Base-by-base conservation (phyloP, 2,797 vertebrate species). In the Parotocinclus haroldoi region DNA sequence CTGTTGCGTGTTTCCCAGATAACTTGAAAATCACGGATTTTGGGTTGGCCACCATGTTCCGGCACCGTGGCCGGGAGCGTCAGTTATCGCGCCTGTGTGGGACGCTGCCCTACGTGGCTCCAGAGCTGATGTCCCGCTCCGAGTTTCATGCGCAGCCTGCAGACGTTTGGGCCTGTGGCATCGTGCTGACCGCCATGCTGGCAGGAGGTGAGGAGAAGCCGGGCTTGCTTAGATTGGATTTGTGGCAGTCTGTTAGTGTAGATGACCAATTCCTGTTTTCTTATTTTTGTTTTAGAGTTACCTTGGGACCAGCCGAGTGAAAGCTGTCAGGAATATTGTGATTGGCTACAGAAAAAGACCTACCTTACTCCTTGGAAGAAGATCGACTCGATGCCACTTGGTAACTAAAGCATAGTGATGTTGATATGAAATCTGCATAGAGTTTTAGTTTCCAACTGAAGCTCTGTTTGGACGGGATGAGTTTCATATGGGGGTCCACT, bases 21-120 rank as follows among this genome's bases (percentile, higher is more conserved):
- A 95, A 93, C 76, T 83, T 99, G 73, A 99, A 99, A 82, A 93
- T 99, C 78, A 93, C 95, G 0, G 96, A 98, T 77, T 98, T 98
- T 3, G 96, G 96, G 1, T 75, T 99, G 84, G 79, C 98, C 71
- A 68, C 96, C 83, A 76, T 92, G 85, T 92, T 91, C 84, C 90
- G 87, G 10, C 94, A 96, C 78, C 93, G 93, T 60, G 93, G 94
- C 11, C 84, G 89, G 0, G 95, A 98, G 79, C 91, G 96, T 4
- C 80, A 83, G n/a, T 80, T 99, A 57, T 90, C 73, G 74, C 92
- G 92, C 42, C 91, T 96, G 78, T 98, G 96, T 17, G 96, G 96
- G 9, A 97, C 95, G 0, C 90, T 99, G 56, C 96, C 96, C 1
- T 98, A 99, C 1, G 93, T 99, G 68, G 95, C 96, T 10, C 96